phyloP scores from a whole-genome alignment of 2,888 invertebrate genomes.

The Sesia bembeciformis region DNA sequence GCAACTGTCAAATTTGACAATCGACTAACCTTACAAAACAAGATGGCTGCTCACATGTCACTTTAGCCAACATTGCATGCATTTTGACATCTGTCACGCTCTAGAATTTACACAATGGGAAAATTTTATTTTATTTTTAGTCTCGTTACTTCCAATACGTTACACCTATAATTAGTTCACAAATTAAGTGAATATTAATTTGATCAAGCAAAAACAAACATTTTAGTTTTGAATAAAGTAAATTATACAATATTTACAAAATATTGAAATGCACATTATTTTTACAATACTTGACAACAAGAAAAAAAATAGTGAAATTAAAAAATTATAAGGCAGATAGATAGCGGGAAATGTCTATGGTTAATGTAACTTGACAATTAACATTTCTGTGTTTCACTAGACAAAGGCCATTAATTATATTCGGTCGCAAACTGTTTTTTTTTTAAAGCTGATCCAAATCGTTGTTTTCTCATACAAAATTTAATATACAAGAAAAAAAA shows the following conservation, averaged over 20 bases:
- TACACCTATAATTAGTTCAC: no score
- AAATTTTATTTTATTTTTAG: conserved; percentile 12
- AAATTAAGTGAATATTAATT: conserved; percentile 5
- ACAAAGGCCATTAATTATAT: neutral
- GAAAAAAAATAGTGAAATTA: neutral
- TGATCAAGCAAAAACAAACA: conserved; percentile 9
- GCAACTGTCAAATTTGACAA: conserved; percentile 35
- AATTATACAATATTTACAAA: no score
- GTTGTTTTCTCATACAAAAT: no score
- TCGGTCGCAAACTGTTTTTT: neutral
- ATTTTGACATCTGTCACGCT: conserved; percentile 66
- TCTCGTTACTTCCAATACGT: neutral
- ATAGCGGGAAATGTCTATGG: neutral
- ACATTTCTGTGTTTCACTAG: neutral
- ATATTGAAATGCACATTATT: no score
- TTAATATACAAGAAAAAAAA: no score
- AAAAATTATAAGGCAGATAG: neutral
- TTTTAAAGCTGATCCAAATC: no score
- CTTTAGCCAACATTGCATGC: conserved; percentile 61
- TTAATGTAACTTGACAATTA: neutral
- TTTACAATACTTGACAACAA: no score
- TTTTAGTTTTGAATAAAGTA: no score
- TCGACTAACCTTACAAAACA: conserved; percentile 60
- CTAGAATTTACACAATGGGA: conserved; percentile 52
- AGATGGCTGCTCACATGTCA: conserved; percentile 55